Conservation (phyloP, 2,113 vertebrate species). For the Pterocles orientalis region DNA sequence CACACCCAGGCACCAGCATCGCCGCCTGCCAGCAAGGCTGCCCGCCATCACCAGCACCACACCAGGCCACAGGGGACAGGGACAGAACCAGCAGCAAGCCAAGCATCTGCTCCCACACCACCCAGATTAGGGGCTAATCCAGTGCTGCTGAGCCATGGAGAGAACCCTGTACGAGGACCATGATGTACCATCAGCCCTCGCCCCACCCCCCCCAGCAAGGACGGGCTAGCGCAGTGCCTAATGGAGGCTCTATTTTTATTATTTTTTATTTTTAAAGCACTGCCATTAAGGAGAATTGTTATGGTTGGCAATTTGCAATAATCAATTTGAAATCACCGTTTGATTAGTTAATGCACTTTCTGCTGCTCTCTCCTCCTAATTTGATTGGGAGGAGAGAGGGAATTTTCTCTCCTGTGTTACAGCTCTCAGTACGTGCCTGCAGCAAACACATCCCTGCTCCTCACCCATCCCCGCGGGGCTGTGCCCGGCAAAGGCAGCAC, state of each 20-base stretch:
- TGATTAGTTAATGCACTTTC: slow-evolving; percentile 79
- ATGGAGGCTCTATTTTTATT: slow-evolving; percentile 1
- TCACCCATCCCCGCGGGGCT: accelerated
- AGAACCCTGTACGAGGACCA: not conserved
- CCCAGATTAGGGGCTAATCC: not conserved
- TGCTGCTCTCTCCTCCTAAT: slow-evolving; percentile 62
- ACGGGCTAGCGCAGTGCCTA: not conserved
- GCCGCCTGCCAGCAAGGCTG: not conserved
- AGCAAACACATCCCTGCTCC: not conserved
- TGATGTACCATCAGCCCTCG: not conserved
- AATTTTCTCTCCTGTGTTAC: not conserved
- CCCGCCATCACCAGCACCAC: not conserved
- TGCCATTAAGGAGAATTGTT: slow-evolving; percentile 72
- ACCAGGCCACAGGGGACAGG: accelerated
- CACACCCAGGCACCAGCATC: not conserved
- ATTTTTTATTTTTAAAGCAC: slow-evolving; percentile 54
- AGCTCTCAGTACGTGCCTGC: accelerated
- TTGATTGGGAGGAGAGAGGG: slow-evolving; percentile 11
- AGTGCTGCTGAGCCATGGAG: not conserved
- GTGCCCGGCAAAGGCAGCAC: no score
- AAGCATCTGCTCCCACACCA: not conserved
- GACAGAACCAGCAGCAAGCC: not conserved
- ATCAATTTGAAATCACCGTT: slow-evolving; percentile 77
- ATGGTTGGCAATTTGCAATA: slow-evolving; percentile 73
- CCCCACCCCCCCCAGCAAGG: accelerated